Evolutionary conservation across 2,888 invertebrate species (phyloP), one percentile per base, ranked within the genome.

Genomic region (Toxonevra muliebris): DNA sequence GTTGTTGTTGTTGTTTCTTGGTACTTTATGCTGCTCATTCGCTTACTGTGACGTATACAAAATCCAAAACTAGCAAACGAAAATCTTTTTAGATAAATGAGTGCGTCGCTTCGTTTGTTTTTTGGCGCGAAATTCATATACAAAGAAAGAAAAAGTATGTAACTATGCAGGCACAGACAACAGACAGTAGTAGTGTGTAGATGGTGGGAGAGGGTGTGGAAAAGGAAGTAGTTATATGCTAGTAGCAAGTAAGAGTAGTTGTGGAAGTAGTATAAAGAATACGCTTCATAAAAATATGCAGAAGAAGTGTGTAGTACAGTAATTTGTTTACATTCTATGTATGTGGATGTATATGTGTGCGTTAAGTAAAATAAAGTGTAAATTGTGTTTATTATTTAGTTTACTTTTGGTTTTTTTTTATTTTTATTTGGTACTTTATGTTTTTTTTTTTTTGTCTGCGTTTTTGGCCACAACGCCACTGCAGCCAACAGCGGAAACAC

Each of bases 31-130:
- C 40, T 40, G 17, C 10, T 9, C 7, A 8, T 20, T 13, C 15
- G 15, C 48, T 12, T 15, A 12, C 30, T 30, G 30, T 30, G 30
- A 30, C 30, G 7, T 7, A 30, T 30, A 30, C 30, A 30, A 30
- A 30, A 30, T 7, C 3, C 30, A 30, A 30, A 54, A n/a, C 40
- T 57, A 40, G 30, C 12, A 40, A 15, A 59, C 59, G 20, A 48
- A 59, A 59, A 43, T 59, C 59, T 59, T 43, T 30, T 59, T n/a
- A 59, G 59, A 59, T 43, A 59, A 59, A 53, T 62, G 53, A 52
- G 41, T 42, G 62, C 53, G 52, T 53, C 17, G 62, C n/a, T 30
- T 53, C 40, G 61, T 52, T 50, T 58, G 42, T 41, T 13, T 41
- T 19, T 19, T n/a, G 54, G 54, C 54, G n/a, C 54, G 54, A 19